Evolutionary conservation across 2,113 vertebrate species (phyloP).

Genomic region (Copsychus sechellarum): DNA sequence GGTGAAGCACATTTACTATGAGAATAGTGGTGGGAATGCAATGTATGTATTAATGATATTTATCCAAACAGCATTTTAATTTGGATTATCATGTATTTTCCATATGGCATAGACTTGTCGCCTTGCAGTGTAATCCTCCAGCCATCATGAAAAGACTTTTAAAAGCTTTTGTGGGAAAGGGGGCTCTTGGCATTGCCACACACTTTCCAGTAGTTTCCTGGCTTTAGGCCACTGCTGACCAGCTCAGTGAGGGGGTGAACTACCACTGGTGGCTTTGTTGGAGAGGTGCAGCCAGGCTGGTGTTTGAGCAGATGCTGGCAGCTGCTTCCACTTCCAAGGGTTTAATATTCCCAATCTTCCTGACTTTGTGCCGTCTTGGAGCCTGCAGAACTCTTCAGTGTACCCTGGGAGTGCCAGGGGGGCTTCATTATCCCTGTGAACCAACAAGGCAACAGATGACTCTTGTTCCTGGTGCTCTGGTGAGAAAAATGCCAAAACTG

Average conservation of each 20-base stretch:
- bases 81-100: slow-evolving; percentile 66
- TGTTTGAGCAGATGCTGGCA: slow-evolving; percentile 30
- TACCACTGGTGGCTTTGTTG: neutral
- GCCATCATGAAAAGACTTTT: neutral
- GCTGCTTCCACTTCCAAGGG: neutral
- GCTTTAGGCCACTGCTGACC: neutral
- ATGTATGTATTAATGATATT: slow-evolving; percentile 59
- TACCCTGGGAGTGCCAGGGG: neutral
- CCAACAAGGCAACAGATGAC: neutral
- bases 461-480: slow-evolving; percentile 1
- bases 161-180: slow-evolving; percentile 40
- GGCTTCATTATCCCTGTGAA: accelerated
- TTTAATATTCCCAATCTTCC: neutral
- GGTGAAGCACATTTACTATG: slow-evolving; percentile 38
- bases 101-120: slow-evolving; percentile 48
- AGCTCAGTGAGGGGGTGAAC: neutral
- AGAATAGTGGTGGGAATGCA: slow-evolving; percentile 61
- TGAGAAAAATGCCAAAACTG: slow-evolving; percentile 17
- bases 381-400: neutral
- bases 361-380: neutral
- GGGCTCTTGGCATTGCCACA: neutral
- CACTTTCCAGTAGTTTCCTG: neutral
- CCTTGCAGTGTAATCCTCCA: slow-evolving; percentile 41
- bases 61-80: slow-evolving; percentile 66
- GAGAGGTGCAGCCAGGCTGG: neutral